Evolutionary conservation across 2,797 vertebrate species (phyloP), one percentile per base, ranked within the genome.

Genomic region (Myotis daubentonii): DNA sequence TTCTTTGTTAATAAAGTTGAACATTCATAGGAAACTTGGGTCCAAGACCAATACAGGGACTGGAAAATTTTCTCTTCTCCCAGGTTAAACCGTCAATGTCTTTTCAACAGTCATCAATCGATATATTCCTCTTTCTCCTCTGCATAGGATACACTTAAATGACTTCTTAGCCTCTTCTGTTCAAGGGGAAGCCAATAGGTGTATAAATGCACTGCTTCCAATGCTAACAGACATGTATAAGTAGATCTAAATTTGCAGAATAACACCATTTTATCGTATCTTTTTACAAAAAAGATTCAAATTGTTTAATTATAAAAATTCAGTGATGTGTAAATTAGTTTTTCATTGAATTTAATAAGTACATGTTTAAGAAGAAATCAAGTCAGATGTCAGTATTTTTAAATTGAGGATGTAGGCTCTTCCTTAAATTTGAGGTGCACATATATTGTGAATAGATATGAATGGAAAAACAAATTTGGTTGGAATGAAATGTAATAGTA

Each of bases 81-180:
- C 10, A 62, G 53, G 23, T 93, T 78, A 93, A 86, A 91, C 22
- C 84, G 49, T 30, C 22, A 84, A 60, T 30, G 28, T 53, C 60
- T 93, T 96, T 83, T 78, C 44, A 80, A 91, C 17, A 78, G 51
- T 85, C 6, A 95, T 92, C 51, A 28, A 95, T 92, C n/a, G 28
- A 65, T 72, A 87, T 83, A 49, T 82, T 75, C 38, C n/a, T 17
- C 38, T 87, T 96, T 60, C n/a, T 84, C 60, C 60, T 89, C 55
- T 82, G 17, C 16, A 78, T 2, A 85, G 36, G 6, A 87, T 47
- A 55, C 16, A 38, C 5, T 23, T 36, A 70, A 90, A 75, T 30
- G 25, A 68, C 36, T 74, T 75, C 68, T 66, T 47, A 92, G 60
- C 13, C 49, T 88, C 57, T 83, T 89, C 66, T 76, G 16, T 81